A percentile compares a stretch with the other conserved stretches of the same genome.
phyloP scores from a whole-genome alignment of 2,888 invertebrate genomes.

The Cephus sareptanus region DNA sequence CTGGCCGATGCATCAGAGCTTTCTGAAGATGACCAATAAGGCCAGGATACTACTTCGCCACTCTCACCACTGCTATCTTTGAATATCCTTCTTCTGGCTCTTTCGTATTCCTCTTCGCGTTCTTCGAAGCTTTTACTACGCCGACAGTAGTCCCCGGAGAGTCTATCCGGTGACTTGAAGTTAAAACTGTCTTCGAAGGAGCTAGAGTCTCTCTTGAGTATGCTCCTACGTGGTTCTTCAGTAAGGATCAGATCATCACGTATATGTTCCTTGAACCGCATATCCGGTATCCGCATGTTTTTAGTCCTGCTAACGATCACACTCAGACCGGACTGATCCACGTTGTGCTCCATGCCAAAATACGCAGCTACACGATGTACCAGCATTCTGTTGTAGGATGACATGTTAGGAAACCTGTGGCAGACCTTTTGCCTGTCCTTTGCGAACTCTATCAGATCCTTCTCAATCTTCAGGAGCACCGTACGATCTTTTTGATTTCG shows the following conservation, averaged over 20 bases:
- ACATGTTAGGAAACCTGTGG: conserved; percentile 91
- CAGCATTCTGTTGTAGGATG: conserved; percentile 95
- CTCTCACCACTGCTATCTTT: conserved; percentile 65
- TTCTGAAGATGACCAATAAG: conserved; percentile 61
- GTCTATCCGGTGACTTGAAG: conserved; percentile 72
- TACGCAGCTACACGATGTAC: conserved; percentile 94
- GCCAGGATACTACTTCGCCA: conserved; percentile 58
- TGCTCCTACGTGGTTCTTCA: conserved; percentile 80
- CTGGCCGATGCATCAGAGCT: conserved; percentile 58
- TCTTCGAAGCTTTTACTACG: conserved; percentile 91
- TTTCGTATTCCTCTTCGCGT: conserved; percentile 89
- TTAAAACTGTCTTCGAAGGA: conserved; percentile 79
- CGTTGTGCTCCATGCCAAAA: conserved; percentile 94
- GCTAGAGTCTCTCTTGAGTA: conserved; percentile 84
- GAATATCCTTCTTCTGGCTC: conserved; percentile 88
- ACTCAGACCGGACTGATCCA: conserved; percentile 84
- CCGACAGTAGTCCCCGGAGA: conserved; percentile 73
- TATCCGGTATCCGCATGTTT: conserved; percentile 76
- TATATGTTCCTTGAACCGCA: conserved; percentile 78
- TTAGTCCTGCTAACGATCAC: conserved; percentile 87
- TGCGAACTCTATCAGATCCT: conserved; percentile 85
- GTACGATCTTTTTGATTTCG: conserved; percentile 89
- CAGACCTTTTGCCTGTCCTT: conserved; percentile 72
- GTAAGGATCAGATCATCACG: conserved; percentile 73
- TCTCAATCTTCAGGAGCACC: conserved; percentile 87